phyloP scores from a whole-genome alignment of 1,140 invertebrate species.

The Bursaphelenchus mucronatus region DNA sequence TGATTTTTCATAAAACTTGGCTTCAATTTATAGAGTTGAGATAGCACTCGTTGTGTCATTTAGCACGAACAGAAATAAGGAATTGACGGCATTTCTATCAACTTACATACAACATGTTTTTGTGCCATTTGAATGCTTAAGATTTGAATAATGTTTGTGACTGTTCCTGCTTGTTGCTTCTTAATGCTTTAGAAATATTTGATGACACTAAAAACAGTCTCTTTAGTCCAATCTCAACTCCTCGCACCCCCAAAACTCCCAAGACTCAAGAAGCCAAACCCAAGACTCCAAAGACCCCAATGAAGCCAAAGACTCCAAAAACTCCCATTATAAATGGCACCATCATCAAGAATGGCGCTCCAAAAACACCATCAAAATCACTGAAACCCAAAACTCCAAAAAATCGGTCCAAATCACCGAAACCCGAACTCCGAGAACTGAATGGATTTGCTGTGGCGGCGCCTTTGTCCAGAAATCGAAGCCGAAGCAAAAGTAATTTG shows the following conservation, averaged over 20 bases:
- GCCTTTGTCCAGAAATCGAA: not conserved
- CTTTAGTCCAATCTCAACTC: slow-evolving; percentile 1
- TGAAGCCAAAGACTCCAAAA: slow-evolving; percentile 6
- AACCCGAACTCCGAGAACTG: not conserved
- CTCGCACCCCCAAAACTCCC: not conserved
- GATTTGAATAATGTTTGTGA: slow-evolving; percentile 8
- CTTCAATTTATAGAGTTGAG: too few relatives aligned
- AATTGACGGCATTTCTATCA: not conserved
- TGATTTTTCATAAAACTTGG: too few relatives aligned
- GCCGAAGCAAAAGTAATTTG: too few relatives aligned
- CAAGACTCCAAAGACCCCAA: slow-evolving; percentile 1
- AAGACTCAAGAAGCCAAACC: not conserved
- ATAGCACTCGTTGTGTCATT: too few relatives aligned
- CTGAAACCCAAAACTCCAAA: slow-evolving; percentile 19
- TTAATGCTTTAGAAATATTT: not conserved
- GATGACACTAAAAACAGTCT: not conserved
- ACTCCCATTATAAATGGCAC: not conserved
- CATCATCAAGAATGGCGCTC: not conserved
- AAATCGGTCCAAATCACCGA: slow-evolving; percentile 4
- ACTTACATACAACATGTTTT: not conserved
- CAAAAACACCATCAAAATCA: slow-evolving; percentile 20
- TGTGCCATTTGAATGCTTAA: slow-evolving; percentile 1
- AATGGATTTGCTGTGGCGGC: slow-evolving; percentile 11
- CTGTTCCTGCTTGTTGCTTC: not conserved
- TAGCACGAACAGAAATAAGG: too few relatives aligned